Evolutionary conservation across 2,888 invertebrate species (phyloP), one percentile per base, ranked within the genome.

Genomic region (Thera britannica): DNA sequence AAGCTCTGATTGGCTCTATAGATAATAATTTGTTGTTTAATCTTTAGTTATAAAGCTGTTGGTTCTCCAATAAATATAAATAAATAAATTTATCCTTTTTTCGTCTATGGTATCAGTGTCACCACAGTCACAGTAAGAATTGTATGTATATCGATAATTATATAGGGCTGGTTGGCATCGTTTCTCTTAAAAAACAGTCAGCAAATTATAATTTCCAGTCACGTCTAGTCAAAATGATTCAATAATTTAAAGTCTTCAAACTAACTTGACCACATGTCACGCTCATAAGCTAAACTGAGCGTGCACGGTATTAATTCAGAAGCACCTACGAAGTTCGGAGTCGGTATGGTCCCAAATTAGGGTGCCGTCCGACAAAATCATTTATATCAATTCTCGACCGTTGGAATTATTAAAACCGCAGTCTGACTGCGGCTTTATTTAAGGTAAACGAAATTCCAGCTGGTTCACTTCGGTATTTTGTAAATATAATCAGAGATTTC

Each of bases 401-500:
- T 80, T 75, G 76, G 83, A 83, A 88, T 89, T 88, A 91, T 90
- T 88, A 89, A 89, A 90, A 88, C 90, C 90, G 78, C 90, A 87
- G 79, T 75, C 82, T 80, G 80, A 85, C 86, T 74, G 75, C 68
- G 77, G 77, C 23, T 58, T 54, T 58, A 54, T 41, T 57, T 52
- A 55, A n/a, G n/a, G 23, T 44, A 23, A 41, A 9, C 23, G 38
- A 38, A 2, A 56, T n/a, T 6, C 2, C 34, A 54, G 61, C 41
- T 44, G 54, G 62, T 38, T 56, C 35, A 38, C 12, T 56, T 51
- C 23, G 23, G 51, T 49, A 49, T 5, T 49, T 49, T 12, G 5
- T 34, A 1, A 51, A 34, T 8, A 52, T 41, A 41, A 41, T 38
- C 41, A 41, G 41, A 5, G 5, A 5, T 5, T 41, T 4, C 4